Evolutionary conservation across 2,113 vertebrate species (phyloP).

Genomic region (Callaeas wilsoni): DNA sequence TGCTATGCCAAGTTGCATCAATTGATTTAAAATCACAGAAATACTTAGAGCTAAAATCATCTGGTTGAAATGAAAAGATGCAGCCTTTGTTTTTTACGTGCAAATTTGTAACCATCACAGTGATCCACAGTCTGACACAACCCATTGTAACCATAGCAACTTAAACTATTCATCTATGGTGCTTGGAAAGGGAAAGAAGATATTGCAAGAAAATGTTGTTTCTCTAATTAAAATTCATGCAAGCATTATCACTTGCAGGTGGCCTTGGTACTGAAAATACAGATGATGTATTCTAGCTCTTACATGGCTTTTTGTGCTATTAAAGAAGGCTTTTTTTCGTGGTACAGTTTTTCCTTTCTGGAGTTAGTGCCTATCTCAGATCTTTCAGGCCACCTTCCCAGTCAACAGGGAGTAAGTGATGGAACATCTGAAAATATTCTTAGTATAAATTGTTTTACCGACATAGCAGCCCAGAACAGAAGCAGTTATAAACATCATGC

Average conservation of each 20-base stretch:
- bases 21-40: background rate
- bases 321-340: background rate
- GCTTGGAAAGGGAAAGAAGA: conserved; percentile 8
- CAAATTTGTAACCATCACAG: conserved; percentile 30
- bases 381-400: background rate
- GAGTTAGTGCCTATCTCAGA: background rate
- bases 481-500: background rate
- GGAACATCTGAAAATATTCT: background rate
- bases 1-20: conserved; percentile 12
- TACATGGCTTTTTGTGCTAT: background rate
- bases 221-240: conserved; percentile 31
- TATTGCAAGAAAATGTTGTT: conserved; percentile 50
- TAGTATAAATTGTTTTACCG: background rate
- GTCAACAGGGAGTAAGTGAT: background rate
- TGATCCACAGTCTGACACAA: conserved; percentile 43
- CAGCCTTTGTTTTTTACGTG: background rate
- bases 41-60: conserved; percentile 14
- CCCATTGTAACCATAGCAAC: conserved; percentile 57
- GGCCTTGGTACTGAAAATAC: background rate
- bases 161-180: conserved; percentile 5
- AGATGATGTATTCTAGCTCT: background rate
- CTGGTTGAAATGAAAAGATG: conserved; percentile 12
- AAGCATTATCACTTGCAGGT: conserved; percentile 38
- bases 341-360: background rate
- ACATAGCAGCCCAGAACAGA: conserved; percentile 13